A percentile compares a stretch with the other conserved stretches of the same genome.
phyloP scores from a whole-genome alignment of 2,113 vertebrate genomes.

The Mustelus asterias region DNA sequence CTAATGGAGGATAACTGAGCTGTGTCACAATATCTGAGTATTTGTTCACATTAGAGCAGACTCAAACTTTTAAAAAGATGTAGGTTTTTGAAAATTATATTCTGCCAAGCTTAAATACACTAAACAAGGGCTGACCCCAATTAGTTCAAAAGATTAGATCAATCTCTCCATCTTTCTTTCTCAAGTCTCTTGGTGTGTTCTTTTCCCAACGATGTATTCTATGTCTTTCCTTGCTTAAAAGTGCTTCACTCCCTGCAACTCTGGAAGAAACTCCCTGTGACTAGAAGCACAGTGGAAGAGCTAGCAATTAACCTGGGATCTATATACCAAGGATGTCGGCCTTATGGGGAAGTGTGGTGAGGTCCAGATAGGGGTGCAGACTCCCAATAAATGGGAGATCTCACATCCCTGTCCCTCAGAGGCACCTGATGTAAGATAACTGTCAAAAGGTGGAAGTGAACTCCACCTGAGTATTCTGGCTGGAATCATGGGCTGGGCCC shows the following conservation, averaged over 20 bases:
- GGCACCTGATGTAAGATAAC: not conserved
- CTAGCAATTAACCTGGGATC: not conserved
- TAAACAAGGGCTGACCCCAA: not conserved
- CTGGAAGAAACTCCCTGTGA: not conserved
- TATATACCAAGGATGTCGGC: not conserved
- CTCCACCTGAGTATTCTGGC: not conserved
- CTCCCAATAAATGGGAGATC: not conserved
- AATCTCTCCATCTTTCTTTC: not conserved
- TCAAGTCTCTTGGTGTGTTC: not conserved
- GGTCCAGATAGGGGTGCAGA: not conserved
- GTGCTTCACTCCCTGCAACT: not conserved
- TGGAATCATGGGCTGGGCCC: not conserved
- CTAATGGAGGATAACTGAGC: not conserved
- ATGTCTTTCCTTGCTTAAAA: not conserved
- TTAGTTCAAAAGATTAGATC: not conserved
- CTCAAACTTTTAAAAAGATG: not conserved
- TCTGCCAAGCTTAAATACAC: not conserved
- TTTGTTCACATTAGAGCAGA: not conserved
- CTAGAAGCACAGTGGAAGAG: not conserved
- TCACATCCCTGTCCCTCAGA: not conserved
- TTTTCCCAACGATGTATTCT: not conserved
- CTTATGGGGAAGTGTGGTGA: not conserved
- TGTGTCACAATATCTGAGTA: not conserved
- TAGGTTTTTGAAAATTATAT: not conserved
- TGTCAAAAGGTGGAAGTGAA: not conserved